These are phyloP conservation scores for Nannoperca australis DNA, from an alignment of 2,797 vertebrate genomes.

Conservation along the genomic window DNA sequence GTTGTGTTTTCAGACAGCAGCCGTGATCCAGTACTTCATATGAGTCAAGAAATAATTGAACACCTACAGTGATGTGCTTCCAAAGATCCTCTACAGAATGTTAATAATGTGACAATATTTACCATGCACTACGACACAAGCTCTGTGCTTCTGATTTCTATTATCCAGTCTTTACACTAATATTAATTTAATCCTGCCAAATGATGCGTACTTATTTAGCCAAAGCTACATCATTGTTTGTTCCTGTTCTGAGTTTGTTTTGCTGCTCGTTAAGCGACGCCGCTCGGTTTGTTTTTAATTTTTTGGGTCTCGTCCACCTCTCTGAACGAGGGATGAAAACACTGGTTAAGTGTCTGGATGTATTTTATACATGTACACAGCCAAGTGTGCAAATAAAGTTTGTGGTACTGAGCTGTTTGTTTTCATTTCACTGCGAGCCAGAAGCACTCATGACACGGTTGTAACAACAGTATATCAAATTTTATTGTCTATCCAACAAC, in stretches of 20 bases:
- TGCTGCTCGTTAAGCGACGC: conserved; percentile 59
- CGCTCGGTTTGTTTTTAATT: conserved; percentile 3
- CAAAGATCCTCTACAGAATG: conserved; percentile 73
- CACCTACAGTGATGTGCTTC: conserved; percentile 72
- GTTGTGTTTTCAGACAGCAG: conserved; percentile 15
- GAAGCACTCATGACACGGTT: conserved; percentile 37
- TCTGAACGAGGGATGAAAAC: conserved; percentile 55
- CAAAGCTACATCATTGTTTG: conserved; percentile 19
- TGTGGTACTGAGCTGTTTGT: conserved; percentile 59
- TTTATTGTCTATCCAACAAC: conserved; percentile 74
- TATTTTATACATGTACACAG: conserved; percentile 83
- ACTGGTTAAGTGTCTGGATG: conserved; percentile 67
- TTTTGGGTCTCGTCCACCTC: conserved; percentile 41
- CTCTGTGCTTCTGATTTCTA: conserved; percentile 40
- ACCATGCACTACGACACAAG: conserved; percentile 15
- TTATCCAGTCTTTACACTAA: conserved; percentile 21
- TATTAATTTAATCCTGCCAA: conserved; percentile 48
- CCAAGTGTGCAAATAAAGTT: conserved; percentile 82
- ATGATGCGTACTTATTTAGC: conserved; percentile 26
- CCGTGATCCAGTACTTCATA: background rate
- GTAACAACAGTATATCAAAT: conserved; percentile 49
- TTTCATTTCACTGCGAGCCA: background rate
- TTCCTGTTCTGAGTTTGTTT: conserved; percentile 40
- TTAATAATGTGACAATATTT: conserved; percentile 26
- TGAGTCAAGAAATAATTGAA: conserved; percentile 19